phyloP scores from a whole-genome alignment of 2,888 invertebrate species.

The Lordiphosa andalusiaca region DNA sequence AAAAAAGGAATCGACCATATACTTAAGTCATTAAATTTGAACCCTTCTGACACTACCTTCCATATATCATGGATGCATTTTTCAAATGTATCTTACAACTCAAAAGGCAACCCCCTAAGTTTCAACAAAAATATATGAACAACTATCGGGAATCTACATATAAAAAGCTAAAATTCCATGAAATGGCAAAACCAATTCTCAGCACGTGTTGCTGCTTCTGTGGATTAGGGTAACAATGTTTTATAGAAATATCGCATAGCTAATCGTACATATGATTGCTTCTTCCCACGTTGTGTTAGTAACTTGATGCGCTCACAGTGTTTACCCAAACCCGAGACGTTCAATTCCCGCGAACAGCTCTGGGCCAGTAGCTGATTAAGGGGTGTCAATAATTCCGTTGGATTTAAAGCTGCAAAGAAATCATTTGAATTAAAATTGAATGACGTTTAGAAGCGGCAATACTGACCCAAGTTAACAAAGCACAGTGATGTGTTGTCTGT shows the following conservation, averaged over 20 bases:
- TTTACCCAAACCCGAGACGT: slow-evolving; percentile 9
- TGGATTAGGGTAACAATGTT: slow-evolving; percentile 21
- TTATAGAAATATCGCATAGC: slow-evolving; percentile 43
- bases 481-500: slow-evolving; percentile 15
- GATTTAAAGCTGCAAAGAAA: slow-evolving; percentile 31
- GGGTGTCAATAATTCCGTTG: slow-evolving; percentile 31
- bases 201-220: slow-evolving; percentile 2
- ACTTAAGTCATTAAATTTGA: no score
- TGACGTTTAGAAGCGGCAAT: neutral
- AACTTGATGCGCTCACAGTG: slow-evolving; percentile 44
- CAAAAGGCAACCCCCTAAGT: no score
- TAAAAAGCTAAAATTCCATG: slow-evolving; percentile 8
- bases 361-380: slow-evolving; percentile 33
- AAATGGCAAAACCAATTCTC: neutral
- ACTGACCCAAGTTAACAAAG: slow-evolving; percentile 49
- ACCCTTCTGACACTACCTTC: no score
- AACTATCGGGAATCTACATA: no score
- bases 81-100: no score
- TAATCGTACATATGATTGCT: slow-evolving; percentile 47
- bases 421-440: slow-evolving; percentile 4
- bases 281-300: slow-evolving; percentile 38
- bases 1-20: no score
- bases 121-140: no score
- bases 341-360: slow-evolving; percentile 42
- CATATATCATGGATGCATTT: no score